Conservation (phyloP, 2,888 invertebrate genomes). For the Sturmia bella region DNA sequence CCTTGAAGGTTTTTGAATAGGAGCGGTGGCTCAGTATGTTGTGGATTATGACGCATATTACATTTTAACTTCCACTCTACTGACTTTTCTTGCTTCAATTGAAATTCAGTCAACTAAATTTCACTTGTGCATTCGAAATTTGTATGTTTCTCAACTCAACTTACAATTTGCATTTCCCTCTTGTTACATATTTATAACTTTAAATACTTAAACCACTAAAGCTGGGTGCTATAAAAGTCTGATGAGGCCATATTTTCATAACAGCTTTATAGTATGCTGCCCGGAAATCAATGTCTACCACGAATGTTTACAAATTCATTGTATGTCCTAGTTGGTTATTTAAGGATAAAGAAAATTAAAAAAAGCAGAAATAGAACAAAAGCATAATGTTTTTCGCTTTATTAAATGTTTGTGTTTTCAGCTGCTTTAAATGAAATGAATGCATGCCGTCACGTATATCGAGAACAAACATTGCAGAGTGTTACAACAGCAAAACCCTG, state of each 20-base stretch:
- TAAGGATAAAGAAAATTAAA: neutral
- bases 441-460: conserved; percentile 34
- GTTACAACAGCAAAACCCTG: conserved; percentile 31
- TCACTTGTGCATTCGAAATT: neutral
- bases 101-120: too few species aligned
- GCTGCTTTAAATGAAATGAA: conserved; percentile 17
- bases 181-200: too few species aligned
- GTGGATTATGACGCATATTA: too few species aligned
- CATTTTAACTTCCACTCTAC: too few species aligned
- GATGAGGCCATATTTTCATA: neutral
- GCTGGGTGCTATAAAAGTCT: neutral
- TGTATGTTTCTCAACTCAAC: too few species aligned
- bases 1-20: too few species aligned
- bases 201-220: neutral
- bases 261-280: neutral
- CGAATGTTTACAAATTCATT: neutral
- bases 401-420: conserved; percentile 12
- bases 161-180: too few species aligned
- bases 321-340: neutral
- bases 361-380: neutral
- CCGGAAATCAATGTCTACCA: conserved; percentile 26
- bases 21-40: too few species aligned
- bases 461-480: conserved; percentile 29
- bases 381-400: neutral
- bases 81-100: too few species aligned